Percentiles rank a stretch among this genome's conserved stretches.
These are phyloP conservation scores for Doris montereyensis DNA, from an alignment of 2,888 invertebrate genomes.

Conservation along the genomic window DNA sequence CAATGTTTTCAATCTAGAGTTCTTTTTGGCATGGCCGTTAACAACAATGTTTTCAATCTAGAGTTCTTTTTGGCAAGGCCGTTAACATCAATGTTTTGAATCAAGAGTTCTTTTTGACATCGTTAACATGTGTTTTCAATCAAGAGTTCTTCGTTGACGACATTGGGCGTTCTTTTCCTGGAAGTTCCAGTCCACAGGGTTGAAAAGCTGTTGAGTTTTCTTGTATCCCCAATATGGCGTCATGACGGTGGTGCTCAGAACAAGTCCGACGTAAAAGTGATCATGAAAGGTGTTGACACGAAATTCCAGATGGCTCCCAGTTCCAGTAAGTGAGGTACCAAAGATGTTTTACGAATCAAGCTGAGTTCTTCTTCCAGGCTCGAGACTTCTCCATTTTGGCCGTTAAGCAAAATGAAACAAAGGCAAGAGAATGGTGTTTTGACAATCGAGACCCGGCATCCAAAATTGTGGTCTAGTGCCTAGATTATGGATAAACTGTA, in stretches of 20 bases:
- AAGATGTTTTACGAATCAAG: slow-evolving; percentile 60
- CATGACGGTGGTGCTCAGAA: slow-evolving; percentile 60
- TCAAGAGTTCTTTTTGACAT: too few relatives aligned
- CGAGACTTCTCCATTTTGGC: slow-evolving; percentile 55
- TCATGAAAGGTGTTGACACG: slow-evolving; percentile 58
- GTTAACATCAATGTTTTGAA: too few relatives aligned
- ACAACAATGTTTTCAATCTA: too few relatives aligned
- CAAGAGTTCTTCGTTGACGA: too few relatives aligned
- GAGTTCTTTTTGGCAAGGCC: too few relatives aligned
- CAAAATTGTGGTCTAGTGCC: slow-evolving; percentile 60
- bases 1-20: too few relatives aligned
- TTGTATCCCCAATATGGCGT: slow-evolving; percentile 71
- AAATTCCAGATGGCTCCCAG: slow-evolving; percentile 56
- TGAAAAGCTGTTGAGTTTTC: slow-evolving; percentile 65
- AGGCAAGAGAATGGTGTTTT: slow-evolving; percentile 67
- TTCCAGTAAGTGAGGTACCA: slow-evolving; percentile 60
- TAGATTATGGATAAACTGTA: slow-evolving; percentile 47
- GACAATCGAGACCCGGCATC: slow-evolving; percentile 57
- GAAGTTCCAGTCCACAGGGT: slow-evolving; percentile 65
- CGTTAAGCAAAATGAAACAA: slow-evolving; percentile 66
- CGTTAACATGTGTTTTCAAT: too few relatives aligned
- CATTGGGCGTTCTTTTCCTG: too few relatives aligned
- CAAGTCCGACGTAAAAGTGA: slow-evolving; percentile 55
- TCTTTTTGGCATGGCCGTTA: too few relatives aligned
- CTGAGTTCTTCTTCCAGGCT: slow-evolving; percentile 66